These are phyloP conservation scores for Mus spretus DNA, from an alignment of 2,797 vertebrate species.

Conservation along the genomic window DNA sequence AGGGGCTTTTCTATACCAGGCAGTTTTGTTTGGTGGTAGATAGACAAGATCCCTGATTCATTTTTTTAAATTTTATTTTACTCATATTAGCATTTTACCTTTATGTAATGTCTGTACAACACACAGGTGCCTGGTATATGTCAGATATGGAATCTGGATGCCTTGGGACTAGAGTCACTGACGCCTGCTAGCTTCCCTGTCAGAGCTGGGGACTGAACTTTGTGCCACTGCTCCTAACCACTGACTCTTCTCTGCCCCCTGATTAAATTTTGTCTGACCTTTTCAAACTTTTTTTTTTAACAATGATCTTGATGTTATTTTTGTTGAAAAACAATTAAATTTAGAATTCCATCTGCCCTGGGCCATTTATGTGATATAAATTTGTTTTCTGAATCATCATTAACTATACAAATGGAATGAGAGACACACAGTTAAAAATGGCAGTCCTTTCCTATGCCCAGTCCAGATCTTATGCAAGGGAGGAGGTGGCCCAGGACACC, in stretches of 20 bases:
- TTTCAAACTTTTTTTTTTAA: constrained; percentile 53
- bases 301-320: constrained; percentile 4
- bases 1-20: background rate
- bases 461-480: constrained; percentile 15
- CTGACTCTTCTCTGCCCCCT: background rate
- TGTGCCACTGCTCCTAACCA: background rate
- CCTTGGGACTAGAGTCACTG: background rate
- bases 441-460: background rate
- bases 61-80: background rate
- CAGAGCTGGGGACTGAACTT: background rate
- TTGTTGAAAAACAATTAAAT: background rate
- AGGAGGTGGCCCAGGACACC: constrained; percentile 69
- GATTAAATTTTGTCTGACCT: constrained; percentile 36
- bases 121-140: background rate
- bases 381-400: constrained; percentile 19
- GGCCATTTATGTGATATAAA: background rate
- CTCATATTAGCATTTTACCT: background rate
- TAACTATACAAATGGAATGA: background rate
- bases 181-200: background rate
- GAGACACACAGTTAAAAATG: constrained; percentile 24
- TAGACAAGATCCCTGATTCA: background rate
- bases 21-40: constrained; percentile 26
- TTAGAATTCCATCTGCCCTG: background rate
- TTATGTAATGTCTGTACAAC: background rate
- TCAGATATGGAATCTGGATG: background rate